Conservation (phyloP, 2,888 invertebrate genomes). For the Hoplodrina blanda region DNA sequence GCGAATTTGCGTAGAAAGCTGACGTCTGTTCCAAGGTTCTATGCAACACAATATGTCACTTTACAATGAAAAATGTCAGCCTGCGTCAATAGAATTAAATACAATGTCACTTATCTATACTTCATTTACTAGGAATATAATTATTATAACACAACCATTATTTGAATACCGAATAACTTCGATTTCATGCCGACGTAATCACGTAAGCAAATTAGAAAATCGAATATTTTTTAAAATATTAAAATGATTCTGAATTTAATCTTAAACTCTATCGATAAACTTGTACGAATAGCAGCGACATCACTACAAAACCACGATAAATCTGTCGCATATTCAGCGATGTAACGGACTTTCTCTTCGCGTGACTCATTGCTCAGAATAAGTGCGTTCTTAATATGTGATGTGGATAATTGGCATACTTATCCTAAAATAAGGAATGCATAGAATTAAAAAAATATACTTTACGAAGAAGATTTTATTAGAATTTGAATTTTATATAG, state of each 20-base stretch:
- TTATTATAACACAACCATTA: not conserved
- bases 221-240: not conserved
- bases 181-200: too few relatives aligned
- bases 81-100: conserved; percentile 4
- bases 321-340: conserved; percentile 91
- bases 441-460: conserved; percentile 31
- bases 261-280: conserved; percentile 57
- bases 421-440: conserved; percentile 81
- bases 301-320: conserved; percentile 86
- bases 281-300: conserved; percentile 51
- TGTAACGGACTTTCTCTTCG: conserved; percentile 89
- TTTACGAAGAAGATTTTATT: conserved; percentile 3
- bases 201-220: not conserved
- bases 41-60: not conserved
- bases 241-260: not conserved
- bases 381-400: conserved; percentile 87
- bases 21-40: not conserved
- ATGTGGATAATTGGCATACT: conserved; percentile 89
- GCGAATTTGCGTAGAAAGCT: not conserved
- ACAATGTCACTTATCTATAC: too few relatives aligned
- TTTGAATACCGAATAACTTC: not conserved
- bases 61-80: conserved; percentile 16
- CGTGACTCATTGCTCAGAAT: conserved; percentile 89
- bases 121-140: not conserved
- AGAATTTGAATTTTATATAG: conserved; percentile 10